Conservation (phyloP, 2,797 vertebrate species). For the Echiichthys vipera region DNA sequence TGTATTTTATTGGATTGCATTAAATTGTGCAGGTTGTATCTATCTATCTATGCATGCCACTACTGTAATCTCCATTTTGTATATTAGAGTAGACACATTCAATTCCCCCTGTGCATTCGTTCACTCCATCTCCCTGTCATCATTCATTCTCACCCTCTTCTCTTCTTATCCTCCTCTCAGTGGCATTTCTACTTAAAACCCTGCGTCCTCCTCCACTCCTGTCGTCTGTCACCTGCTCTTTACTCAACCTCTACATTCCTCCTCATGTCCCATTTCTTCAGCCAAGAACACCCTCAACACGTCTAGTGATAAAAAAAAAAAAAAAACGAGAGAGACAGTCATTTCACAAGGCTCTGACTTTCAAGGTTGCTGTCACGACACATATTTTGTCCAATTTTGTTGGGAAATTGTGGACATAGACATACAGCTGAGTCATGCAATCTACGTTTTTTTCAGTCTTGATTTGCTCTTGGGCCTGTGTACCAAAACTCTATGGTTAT, state of each 20-base stretch:
- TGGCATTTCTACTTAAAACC: conserved; percentile 5
- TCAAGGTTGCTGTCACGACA: conserved; percentile 27
- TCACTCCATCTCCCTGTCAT: conserved; percentile 18
- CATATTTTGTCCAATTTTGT: conserved; percentile 24
- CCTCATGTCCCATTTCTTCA: conserved; percentile 1
- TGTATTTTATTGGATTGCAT: not conserved
- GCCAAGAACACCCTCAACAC: conserved; percentile 1
- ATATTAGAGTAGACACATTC: conserved; percentile 15
- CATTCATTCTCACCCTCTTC: conserved; percentile 52
- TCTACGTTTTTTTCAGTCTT: not conserved
- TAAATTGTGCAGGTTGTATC: not conserved
- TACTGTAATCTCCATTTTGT: not conserved
- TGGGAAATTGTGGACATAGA: too few relatives aligned
- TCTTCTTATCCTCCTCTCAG: conserved; percentile 24
- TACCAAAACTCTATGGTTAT: not conserved
- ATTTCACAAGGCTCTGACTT: not conserved
- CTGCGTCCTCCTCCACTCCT: conserved; percentile 15
- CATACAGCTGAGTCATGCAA: too few relatives aligned
- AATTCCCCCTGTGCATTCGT: conserved; percentile 33
- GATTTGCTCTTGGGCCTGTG: not conserved
- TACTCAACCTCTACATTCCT: not conserved
- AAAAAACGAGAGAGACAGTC: not conserved
- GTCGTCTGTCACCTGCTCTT: conserved; percentile 32
- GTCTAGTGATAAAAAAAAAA: conserved; percentile 10
- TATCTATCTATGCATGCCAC: not conserved